Conservation (phyloP, 2,888 invertebrate genomes). For the Apotomis capreana region DNA sequence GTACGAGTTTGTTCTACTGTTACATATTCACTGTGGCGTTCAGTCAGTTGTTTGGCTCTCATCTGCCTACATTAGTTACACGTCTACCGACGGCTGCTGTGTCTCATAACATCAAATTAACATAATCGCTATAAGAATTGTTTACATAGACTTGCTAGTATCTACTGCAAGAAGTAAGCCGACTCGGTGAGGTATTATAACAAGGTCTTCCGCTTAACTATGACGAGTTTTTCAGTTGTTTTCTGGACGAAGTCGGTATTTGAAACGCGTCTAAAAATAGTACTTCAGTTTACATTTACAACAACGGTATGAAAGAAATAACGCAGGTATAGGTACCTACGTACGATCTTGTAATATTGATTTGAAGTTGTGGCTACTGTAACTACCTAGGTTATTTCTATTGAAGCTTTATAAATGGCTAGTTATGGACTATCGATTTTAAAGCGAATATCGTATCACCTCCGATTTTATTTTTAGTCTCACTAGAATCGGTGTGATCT, state of each 20-base stretch:
- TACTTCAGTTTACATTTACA: not conserved
- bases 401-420: not conserved
- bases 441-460: not conserved
- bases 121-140: constrained; percentile 26
- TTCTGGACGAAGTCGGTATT: not conserved
- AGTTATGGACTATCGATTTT: not conserved
- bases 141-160: constrained; percentile 14
- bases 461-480: too few relatives aligned
- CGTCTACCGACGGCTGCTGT: not conserved
- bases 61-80: constrained; percentile 15
- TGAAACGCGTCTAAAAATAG: not conserved
- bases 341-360: not conserved
- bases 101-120: constrained; percentile 23
- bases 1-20: too few relatives aligned
- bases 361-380: not conserved
- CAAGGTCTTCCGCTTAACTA: not conserved
- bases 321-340: not conserved
- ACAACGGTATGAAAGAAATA: not conserved
- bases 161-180: not conserved
- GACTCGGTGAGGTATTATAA: not conserved
- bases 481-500: not conserved
- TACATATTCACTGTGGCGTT: too few relatives aligned
- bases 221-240: not conserved
- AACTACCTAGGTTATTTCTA: not conserved
- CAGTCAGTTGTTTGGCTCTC: not conserved